Evolutionary conservation across 2,797 vertebrate species (phyloP).

Genomic region (Pangasius djambal): DNA sequence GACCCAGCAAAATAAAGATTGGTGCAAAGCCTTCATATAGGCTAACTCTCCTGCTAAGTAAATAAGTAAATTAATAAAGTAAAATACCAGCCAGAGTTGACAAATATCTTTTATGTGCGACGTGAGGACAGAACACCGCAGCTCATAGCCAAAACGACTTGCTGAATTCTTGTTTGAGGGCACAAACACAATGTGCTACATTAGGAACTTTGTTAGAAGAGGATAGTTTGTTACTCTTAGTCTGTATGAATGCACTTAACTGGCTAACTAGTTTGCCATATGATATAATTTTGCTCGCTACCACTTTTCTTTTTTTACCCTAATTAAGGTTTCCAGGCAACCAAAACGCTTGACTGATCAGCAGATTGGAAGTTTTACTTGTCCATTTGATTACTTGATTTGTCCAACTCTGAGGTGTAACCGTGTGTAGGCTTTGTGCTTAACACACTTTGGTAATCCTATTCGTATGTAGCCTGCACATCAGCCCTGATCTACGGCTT

Average conservation of each 20-base stretch:
- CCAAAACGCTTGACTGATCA: neutral
- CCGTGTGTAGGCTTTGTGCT: neutral
- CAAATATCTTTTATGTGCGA: neutral
- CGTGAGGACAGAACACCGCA: neutral
- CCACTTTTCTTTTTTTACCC: neutral
- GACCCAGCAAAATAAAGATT: neutral
- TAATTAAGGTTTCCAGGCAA: neutral
- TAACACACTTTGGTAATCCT: neutral
- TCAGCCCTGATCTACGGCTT: constrained; percentile 1
- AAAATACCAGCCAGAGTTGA: neutral
- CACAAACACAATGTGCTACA: neutral
- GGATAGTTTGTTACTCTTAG: neutral
- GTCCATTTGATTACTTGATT: neutral
- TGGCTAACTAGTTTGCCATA: neutral
- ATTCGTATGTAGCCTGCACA: neutral
- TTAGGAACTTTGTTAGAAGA: neutral
- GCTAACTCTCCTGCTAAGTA: neutral
- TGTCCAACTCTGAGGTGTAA: neutral
- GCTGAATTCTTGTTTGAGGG: neutral
- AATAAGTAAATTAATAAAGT: neutral
- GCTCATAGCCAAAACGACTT: neutral
- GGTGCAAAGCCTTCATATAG: neutral
- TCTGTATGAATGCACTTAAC: neutral
- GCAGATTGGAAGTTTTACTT: neutral
- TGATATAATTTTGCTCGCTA: neutral